Percentiles rank a stretch among this genome's conserved stretches.
phyloP scores from a whole-genome alignment of 2,888 invertebrate genomes.

The Xylota sylvarum region DNA sequence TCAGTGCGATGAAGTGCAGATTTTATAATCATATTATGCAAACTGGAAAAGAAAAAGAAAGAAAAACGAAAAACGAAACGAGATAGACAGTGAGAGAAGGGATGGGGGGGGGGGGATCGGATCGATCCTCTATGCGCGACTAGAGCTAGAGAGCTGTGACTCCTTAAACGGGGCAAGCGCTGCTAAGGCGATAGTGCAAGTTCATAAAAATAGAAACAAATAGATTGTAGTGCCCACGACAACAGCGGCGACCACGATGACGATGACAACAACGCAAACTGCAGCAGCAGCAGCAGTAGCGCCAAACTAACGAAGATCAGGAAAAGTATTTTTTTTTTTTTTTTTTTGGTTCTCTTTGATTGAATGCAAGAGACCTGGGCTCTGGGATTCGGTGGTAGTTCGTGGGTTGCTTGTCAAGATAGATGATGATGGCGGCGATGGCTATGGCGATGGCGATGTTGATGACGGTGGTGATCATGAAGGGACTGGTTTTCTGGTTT shows the following conservation, averaged over 20 bases:
- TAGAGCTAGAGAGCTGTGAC: slow-evolving; percentile 21
- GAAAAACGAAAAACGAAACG: slow-evolving; percentile 16
- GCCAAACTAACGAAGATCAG: slow-evolving; percentile 59
- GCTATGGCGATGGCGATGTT: slow-evolving; percentile 48
- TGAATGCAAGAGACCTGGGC: slow-evolving; percentile 54
- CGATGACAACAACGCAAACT: slow-evolving; percentile 39
- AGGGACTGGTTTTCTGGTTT: slow-evolving; percentile 70
- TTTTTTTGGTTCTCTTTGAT: slow-evolving; percentile 38
- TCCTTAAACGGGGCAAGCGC: slow-evolving; percentile 68
- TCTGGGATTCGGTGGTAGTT: slow-evolving; percentile 46
- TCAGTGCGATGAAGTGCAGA: slow-evolving; percentile 82
- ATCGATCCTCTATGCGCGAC: slow-evolving; percentile 37
- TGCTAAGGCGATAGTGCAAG: slow-evolving; percentile 69
- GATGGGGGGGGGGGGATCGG: neutral
- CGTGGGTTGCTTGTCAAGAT: slow-evolving; percentile 63
- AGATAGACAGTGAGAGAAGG: slow-evolving; percentile 10
- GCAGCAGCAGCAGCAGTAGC: slow-evolving; percentile 4
- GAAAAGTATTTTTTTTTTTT: slow-evolving; percentile 56
- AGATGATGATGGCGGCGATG: slow-evolving; percentile 18
- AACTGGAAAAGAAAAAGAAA: slow-evolving; percentile 52
- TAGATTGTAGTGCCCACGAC: slow-evolving; percentile 52
- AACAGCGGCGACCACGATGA: slow-evolving; percentile 40
- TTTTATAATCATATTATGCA: slow-evolving; percentile 79
- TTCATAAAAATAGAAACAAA: slow-evolving; percentile 76
- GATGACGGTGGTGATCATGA: slow-evolving; percentile 60